phyloP scores from a whole-genome alignment of 1,140 invertebrate species.

The Zeugodacus cucurbitae region DNA sequence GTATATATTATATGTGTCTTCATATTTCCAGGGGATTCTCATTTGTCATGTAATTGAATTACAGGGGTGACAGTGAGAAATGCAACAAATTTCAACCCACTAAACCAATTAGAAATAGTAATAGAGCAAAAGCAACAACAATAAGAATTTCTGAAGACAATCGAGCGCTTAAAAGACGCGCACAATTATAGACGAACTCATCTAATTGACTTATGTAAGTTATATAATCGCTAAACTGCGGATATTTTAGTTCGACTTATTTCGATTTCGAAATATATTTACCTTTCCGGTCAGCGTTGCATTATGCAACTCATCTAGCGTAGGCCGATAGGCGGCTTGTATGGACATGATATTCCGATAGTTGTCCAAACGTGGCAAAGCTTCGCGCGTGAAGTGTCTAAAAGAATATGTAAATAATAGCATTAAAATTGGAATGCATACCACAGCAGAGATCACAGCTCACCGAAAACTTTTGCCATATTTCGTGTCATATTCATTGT shows the following conservation, averaged over 20 bases:
- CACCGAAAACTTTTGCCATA: slow-evolving; percentile 83
- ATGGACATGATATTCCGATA: slow-evolving; percentile 94
- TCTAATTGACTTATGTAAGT: background rate
- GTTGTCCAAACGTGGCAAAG: slow-evolving; percentile 89
- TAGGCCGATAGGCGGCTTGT: slow-evolving; percentile 88
- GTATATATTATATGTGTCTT: background rate
- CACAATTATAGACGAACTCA: background rate
- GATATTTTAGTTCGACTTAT: background rate
- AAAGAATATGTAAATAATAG: slow-evolving; percentile 47
- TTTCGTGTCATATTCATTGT: slow-evolving; percentile 75
- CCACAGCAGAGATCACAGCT: slow-evolving; percentile 44
- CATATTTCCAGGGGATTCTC: background rate
- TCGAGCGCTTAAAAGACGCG: background rate
- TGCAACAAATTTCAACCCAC: background rate
- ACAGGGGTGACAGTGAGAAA: slow-evolving; percentile 15
- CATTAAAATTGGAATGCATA: background rate
- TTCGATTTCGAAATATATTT: background rate
- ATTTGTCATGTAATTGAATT: slow-evolving; percentile 6
- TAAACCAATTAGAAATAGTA: background rate
- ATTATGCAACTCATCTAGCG: slow-evolving; percentile 92
- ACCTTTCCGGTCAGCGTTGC: slow-evolving; percentile 83
- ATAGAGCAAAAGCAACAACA: background rate
- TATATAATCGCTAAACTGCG: too few species aligned
- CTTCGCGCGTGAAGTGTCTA: slow-evolving; percentile 91
- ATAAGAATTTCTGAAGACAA: background rate